Evolutionary conservation across 35 echinoderm and acorn worm genomes (phyloP).

Genomic region (Acanthaster planci): DNA sequence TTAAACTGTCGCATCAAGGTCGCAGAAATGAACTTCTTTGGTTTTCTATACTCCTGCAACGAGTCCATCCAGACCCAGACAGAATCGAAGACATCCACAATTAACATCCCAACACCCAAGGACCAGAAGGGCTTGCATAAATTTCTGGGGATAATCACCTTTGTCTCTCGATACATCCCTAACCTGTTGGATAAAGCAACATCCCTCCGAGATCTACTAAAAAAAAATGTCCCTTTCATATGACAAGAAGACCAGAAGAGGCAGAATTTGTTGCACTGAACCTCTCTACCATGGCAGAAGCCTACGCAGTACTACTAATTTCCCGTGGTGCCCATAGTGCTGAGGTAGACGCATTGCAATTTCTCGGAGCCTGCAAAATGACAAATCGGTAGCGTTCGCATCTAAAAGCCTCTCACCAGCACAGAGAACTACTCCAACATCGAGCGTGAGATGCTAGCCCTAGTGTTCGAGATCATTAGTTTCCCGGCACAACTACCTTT

Average conservation of each 20-base stretch:
- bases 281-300: too few relatives aligned
- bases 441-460: slow-evolving; percentile 57
- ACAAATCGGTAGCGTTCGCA: slow-evolving; percentile 61
- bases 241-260: too few relatives aligned
- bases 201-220: too few relatives aligned
- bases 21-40: slow-evolving; percentile 41
- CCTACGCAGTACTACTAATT: too few relatives aligned
- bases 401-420: slow-evolving; percentile 57
- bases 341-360: too few relatives aligned
- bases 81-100: slow-evolving; percentile 43
- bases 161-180: slow-evolving; percentile 42
- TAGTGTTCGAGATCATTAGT: slow-evolving; percentile 56
- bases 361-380: slow-evolving; percentile 43
- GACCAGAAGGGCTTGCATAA: slow-evolving; percentile 55
- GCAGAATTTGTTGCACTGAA: too few relatives aligned
- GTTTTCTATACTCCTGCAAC: slow-evolving; percentile 12
- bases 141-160: slow-evolving; percentile 48
- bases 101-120: slow-evolving; percentile 39
- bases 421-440: slow-evolving; percentile 63
- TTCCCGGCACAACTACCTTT: slow-evolving; percentile 69
- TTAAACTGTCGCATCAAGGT: slow-evolving; percentile 59
- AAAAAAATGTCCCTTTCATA: too few relatives aligned
- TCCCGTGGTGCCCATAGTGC: too few relatives aligned
- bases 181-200: slow-evolving; percentile 43
- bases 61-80: slow-evolving; percentile 30